Base-by-base conservation (phyloP, 2,113 vertebrate species). In the Nanorana parkeri region DNA sequence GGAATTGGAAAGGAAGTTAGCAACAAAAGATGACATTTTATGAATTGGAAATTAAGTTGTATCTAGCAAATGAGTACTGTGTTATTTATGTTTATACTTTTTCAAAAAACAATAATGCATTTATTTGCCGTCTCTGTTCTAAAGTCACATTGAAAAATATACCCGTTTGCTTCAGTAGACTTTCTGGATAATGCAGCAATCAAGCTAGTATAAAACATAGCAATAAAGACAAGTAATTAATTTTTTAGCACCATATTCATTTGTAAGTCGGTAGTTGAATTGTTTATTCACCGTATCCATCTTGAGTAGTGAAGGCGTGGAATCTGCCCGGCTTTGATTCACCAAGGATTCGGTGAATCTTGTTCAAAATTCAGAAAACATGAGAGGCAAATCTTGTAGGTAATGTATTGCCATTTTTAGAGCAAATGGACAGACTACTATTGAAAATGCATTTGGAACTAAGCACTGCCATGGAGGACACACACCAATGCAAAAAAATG, bases 11-110 rank as follows among this genome's bases (percentile, higher is more conserved):
- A 55, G 72, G 28, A 66, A 67, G 80, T 76, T 58, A 76, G 80
- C 72, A 20, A 32, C 28, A 52, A 24, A 66, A 83, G 71, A 75
- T 72, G 69, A 83, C 71, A 75, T 75, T 56, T 83, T 75, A 58
- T 51, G 72, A 83, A 76, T 67, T 51, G 58, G 19, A 67, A 76
- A 75, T 83, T 61, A 81, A 58, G 61, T 47, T 24, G 29, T 75
- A 24, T 76, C 28, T 47, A 76, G 63, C 32, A 68, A 83, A 75
- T 66, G 79, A 72, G 72, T 52, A 65, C 51, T 74, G 24, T 28
- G 58, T 67, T 74, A 73, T 83, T 68, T 76, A 58, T 68, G 64
- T 21, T 67, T 28, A 56, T 23, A 60, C 36, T 75, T 75, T 75
- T 32, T 61, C 23, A 47, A 56, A 75, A 75, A 74, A 60, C 24